Base-by-base conservation (phyloP, 1,140 invertebrate genomes). In the Ephestia elutella region DNA sequence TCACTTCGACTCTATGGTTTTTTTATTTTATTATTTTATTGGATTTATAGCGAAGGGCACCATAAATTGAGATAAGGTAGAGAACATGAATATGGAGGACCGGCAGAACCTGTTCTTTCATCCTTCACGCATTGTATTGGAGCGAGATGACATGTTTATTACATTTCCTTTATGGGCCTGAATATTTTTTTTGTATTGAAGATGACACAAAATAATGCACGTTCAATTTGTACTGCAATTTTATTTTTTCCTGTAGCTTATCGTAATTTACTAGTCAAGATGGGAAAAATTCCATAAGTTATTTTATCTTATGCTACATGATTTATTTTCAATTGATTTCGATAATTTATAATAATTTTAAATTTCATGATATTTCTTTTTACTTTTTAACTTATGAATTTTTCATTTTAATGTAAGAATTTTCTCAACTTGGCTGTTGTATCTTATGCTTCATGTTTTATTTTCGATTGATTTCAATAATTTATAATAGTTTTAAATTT, bases 51-150 rank as follows among this genome's bases (percentile, higher is more conserved):
- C 38, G 15, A 44, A 44, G 38, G 38, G 38, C 38, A 15, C 38
- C 38, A 44, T 44, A 15, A 44, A 44, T 44, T 10, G 5, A 44
- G 15, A 44, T 3, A 15, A 44, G n/a, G 38, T 44, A 44, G 38
- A 44, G 38, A 8, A 44, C 7, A 44, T 44, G 15, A 44, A 44
- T 44, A 44, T 44, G 38, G 38, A 44, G n/a, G 38, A 15, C 38
- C 38, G n/a, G 38, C n/a, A 15, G 13, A 44, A 44, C 38, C 38
- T 15, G 38, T 44, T 44, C 15, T 9, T 44, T 10, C 38, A 15
- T 44, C 38, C 38, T 44, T 44, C 38, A 44, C 38, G 38, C 38
- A 35, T 44, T 44, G n/a, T n/a, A n/a, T 44, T 10, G n/a, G 15
- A 44, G 38, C 2, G 10, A 13, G 38, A 44, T 44, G 38, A 13